phyloP scores from a whole-genome alignment of 2,888 invertebrate species.

The Himalopsyche anomala region DNA sequence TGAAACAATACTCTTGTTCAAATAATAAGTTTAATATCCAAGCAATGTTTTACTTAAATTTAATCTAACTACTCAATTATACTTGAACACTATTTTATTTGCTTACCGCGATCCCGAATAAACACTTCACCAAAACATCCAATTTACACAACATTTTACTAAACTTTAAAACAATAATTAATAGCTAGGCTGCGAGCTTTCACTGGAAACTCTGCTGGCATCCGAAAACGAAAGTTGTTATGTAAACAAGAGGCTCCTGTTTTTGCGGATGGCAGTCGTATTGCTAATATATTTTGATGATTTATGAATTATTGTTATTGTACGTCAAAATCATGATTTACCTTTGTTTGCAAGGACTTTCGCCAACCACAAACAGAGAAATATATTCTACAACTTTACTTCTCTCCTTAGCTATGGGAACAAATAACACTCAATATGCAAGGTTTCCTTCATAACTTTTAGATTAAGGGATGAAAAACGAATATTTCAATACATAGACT shows the following conservation, averaged over 20 bases:
- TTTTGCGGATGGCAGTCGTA: conserved; percentile 17
- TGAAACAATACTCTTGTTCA: neutral
- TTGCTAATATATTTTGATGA: conserved; percentile 34
- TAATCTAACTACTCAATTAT: neutral
- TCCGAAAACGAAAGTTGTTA: neutral
- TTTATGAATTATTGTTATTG: conserved; percentile 30
- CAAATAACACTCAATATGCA: conserved; percentile 12
- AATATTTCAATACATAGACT: too few species aligned
- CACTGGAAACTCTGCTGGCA: neutral
- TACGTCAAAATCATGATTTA: conserved; percentile 17
- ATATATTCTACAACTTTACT: neutral
- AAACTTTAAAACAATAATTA: conserved; percentile 10
- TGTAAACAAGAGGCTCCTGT: conserved; percentile 1
- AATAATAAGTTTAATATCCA: neutral
- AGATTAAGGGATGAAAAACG: neutral
- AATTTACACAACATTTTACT: neutral
- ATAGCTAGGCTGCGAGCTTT: neutral
- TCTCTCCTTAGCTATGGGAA: neutral
- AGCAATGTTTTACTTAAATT: neutral
- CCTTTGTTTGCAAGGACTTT: conserved; percentile 30
- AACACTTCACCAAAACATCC: neutral
- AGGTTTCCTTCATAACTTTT: neutral
- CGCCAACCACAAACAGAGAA: neutral
- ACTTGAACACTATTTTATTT: neutral
- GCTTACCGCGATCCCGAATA: neutral